phyloP scores from a whole-genome alignment of 2,888 invertebrate genomes.

The Argynnis bischoffii region DNA sequence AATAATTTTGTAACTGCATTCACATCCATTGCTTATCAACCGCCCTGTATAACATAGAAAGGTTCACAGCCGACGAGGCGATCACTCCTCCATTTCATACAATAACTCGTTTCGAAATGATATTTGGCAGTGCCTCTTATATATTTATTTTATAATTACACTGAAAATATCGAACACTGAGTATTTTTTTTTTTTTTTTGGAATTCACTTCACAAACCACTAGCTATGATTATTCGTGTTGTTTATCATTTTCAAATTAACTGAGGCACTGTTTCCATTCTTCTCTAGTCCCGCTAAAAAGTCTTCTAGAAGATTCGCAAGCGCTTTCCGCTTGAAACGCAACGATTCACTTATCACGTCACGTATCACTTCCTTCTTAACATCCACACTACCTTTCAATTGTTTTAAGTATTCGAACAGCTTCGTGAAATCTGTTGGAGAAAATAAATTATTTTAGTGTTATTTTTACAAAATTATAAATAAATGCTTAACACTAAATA shows the following conservation, averaged over 20 bases:
- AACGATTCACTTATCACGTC: conserved; percentile 89
- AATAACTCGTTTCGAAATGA: conserved; percentile 14
- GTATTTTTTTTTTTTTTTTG: conserved; percentile 30
- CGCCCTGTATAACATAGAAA: conserved; percentile 20
- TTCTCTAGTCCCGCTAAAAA: conserved; percentile 79
- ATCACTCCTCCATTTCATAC: conserved; percentile 13
- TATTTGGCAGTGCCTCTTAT: conserved; percentile 21
- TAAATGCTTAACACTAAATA: background rate
- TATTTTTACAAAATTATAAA: background rate
- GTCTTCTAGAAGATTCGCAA: conserved; percentile 87
- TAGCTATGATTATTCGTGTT: conserved; percentile 70
- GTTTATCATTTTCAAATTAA: conserved; percentile 63
- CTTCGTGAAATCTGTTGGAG: conserved; percentile 84
- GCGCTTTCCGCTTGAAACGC: conserved; percentile 88
- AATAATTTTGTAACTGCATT: conserved; percentile 16
- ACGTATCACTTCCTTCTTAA: conserved; percentile 86
- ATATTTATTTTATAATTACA: conserved; percentile 16
- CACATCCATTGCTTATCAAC: conserved; percentile 9
- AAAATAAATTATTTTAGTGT: conserved; percentile 13
- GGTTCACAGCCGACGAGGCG: conserved; percentile 27
- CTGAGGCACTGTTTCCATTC: conserved; percentile 76
- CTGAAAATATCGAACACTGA: conserved; percentile 21
- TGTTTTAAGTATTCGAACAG: conserved; percentile 87
- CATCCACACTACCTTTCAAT: conserved; percentile 86
- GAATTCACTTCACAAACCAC: conserved; percentile 48